These are phyloP conservation scores for Craniophora ligustri DNA, from an alignment of 2,888 invertebrate species.

Conservation along the genomic window DNA sequence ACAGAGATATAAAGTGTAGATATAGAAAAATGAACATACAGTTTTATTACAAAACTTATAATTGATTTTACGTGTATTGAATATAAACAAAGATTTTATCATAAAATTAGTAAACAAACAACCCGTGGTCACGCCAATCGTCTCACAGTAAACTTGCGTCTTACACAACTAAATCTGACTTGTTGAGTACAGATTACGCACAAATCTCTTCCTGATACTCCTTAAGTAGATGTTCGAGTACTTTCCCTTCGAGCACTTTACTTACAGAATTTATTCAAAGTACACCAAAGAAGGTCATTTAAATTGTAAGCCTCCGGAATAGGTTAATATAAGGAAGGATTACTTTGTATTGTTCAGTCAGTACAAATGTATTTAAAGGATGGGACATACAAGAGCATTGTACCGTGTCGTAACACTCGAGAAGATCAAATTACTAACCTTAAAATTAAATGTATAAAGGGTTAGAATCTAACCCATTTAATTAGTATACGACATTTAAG, in stretches of 20 bases:
- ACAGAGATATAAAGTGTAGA: too few species aligned
- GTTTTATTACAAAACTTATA: not conserved
- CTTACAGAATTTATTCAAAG: slow-evolving; percentile 43
- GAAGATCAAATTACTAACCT: too few species aligned
- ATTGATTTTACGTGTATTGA: not conserved
- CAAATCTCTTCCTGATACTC: slow-evolving; percentile 40
- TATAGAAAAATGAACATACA: too few species aligned
- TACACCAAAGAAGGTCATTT: slow-evolving; percentile 30
- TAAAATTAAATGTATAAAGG: too few species aligned
- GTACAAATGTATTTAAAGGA: not conserved
- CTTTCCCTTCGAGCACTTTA: slow-evolving; percentile 27
- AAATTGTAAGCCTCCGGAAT: slow-evolving; percentile 31
- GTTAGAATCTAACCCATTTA: too few species aligned
- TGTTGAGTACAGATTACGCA: slow-evolving; percentile 41
- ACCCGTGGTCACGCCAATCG: not conserved
- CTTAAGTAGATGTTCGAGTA: slow-evolving; percentile 28
- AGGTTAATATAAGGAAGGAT: slow-evolving; percentile 27
- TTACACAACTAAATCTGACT: slow-evolving; percentile 26
- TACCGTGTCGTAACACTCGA: too few species aligned
- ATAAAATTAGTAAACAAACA: not conserved
- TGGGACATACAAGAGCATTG: slow-evolving; percentile 8
- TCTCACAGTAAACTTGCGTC: not conserved
- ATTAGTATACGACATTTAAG: too few species aligned
- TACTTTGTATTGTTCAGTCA: slow-evolving; percentile 26
- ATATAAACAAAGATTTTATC: not conserved